phyloP scores from a whole-genome alignment of 2,888 invertebrate species.

The Epicampocera succincta region DNA sequence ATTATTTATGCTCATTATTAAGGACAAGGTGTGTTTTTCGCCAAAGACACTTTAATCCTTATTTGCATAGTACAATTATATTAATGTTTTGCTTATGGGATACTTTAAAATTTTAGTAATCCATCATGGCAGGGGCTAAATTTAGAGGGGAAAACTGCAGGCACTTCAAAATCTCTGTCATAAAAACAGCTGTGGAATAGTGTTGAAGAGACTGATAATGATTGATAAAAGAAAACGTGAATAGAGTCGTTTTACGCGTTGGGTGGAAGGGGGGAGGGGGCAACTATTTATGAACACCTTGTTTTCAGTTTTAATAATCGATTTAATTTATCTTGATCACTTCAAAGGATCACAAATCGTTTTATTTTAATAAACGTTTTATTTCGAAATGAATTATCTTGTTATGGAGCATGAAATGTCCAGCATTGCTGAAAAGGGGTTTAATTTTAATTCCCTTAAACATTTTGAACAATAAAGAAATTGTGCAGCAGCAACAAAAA shows the following conservation, averaged over 20 bases:
- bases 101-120: background rate
- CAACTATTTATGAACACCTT: background rate
- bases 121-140: conserved; percentile 14
- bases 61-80: conserved; percentile 37
- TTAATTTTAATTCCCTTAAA: conserved; percentile 14
- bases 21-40: conserved; percentile 35
- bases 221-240: background rate
- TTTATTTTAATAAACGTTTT: conserved; percentile 6
- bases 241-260: background rate
- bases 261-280: no score
- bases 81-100: no score
- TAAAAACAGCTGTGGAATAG: background rate
- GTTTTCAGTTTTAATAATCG: background rate
- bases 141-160: conserved; percentile 1
- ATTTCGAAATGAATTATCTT: conserved; percentile 23
- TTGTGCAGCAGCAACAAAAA: conserved; percentile 5
- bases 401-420: background rate
- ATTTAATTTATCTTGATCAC: conserved; percentile 20
- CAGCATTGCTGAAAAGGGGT: background rate
- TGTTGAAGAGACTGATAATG: background rate
- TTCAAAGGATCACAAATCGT: conserved; percentile 16
- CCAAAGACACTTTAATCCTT: conserved; percentile 14
- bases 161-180: background rate
- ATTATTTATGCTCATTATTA: conserved; percentile 30
- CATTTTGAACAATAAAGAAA: conserved; percentile 9